Conservation (phyloP, 2,888 invertebrate genomes). For the Yponomeuta sedellus region DNA sequence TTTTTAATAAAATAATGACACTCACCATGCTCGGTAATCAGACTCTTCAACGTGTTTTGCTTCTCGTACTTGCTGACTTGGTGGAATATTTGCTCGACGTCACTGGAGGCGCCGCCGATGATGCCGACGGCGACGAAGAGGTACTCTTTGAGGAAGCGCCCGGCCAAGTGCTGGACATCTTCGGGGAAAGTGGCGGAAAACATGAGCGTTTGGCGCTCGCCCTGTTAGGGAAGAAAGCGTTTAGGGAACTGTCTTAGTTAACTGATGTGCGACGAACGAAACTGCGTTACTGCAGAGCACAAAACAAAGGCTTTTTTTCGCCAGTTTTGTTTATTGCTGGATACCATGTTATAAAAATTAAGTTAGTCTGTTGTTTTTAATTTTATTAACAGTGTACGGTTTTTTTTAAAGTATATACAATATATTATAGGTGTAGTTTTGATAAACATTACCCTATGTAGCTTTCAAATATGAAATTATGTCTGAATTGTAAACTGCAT, state of each 20-base stretch:
- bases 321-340: too few relatives aligned
- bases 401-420: too few relatives aligned
- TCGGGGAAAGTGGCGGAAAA: conserved; percentile 99
- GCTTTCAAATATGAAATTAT: too few relatives aligned
- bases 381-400: too few relatives aligned
- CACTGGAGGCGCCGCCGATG: conserved; percentile 94
- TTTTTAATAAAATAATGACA: conserved; percentile 14
- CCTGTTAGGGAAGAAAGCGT: conserved; percentile 48
- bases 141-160: conserved; percentile 85
- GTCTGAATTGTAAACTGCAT: too few relatives aligned
- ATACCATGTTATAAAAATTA: too few relatives aligned
- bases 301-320: too few relatives aligned
- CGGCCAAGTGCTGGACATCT: conserved; percentile 93
- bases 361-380: too few relatives aligned
- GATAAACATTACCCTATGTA: too few relatives aligned
- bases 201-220: conserved; percentile 97
- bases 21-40: conserved; percentile 77
- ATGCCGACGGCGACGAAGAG: conserved; percentile 94
- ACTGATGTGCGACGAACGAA: neutral
- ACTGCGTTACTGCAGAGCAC: too few relatives aligned
- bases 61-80: conserved; percentile 85
- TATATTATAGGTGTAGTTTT: too few relatives aligned
- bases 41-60: conserved; percentile 81
- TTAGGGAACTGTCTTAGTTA: neutral
- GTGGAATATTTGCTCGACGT: conserved; percentile 89